phyloP scores from a whole-genome alignment of 2,888 invertebrate species.

The Muschampia plurimacula region DNA sequence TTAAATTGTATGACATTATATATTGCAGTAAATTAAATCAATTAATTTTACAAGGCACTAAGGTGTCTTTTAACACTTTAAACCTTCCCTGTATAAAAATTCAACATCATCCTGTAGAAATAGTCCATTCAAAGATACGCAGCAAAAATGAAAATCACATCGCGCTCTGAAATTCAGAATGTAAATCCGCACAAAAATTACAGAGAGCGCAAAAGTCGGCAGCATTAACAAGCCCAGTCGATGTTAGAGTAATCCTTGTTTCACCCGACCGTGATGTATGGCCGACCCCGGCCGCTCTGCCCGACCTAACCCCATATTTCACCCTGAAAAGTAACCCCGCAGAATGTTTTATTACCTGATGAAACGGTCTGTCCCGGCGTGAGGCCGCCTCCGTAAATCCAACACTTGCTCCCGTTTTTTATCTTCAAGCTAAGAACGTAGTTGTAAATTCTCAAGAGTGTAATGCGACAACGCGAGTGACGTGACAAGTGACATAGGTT shows the following conservation, averaged over 20 bases:
- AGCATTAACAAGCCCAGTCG: slow-evolving; percentile 61
- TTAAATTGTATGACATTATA: too few relatives aligned
- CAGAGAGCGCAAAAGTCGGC: slow-evolving; percentile 38
- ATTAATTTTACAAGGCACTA: too few relatives aligned
- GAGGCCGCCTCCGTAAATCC: slow-evolving; percentile 55
- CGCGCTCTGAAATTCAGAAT: slow-evolving; percentile 3
- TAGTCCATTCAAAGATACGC: not conserved
- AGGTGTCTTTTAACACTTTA: too few relatives aligned
- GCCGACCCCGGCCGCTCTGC: slow-evolving; percentile 55
- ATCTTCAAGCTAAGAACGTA: slow-evolving; percentile 17
- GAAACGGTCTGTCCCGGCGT: slow-evolving; percentile 65
- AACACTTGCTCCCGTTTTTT: slow-evolving; percentile 42
- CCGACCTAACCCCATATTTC: slow-evolving; percentile 72
- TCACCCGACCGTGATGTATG: slow-evolving; percentile 59
- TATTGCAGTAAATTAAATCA: too few relatives aligned
- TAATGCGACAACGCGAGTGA: slow-evolving; percentile 23
- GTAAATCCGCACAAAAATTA: slow-evolving; percentile 35
- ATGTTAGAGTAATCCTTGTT: slow-evolving; percentile 59
- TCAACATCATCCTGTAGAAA: not conserved
- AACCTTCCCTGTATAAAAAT: not conserved
- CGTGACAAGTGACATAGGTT: not conserved
- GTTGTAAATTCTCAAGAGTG: slow-evolving; percentile 34
- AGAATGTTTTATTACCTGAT: slow-evolving; percentile 77
- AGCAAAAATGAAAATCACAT: slow-evolving; percentile 15
- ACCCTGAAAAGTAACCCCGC: slow-evolving; percentile 65